Percentiles rank a stretch among this genome's conserved stretches.
Conservation (phyloP, 2,797 vertebrate genomes). For the Mionectes olivaceus region DNA sequence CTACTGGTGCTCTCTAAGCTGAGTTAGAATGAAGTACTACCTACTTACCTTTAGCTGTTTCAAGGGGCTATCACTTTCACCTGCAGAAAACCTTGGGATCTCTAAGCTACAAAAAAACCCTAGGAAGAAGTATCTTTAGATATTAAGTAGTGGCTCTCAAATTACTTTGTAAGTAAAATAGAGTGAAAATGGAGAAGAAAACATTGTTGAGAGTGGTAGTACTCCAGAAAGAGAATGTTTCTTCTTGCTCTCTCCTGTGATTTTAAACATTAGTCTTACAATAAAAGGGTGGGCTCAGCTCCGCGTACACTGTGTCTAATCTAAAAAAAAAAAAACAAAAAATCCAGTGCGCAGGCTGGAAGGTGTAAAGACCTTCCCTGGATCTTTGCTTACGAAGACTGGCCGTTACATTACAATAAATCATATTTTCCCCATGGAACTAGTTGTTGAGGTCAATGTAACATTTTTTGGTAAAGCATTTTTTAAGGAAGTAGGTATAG, state of each 20-base stretch:
- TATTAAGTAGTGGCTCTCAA: not conserved
- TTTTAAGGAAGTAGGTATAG: not conserved
- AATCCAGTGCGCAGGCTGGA: too few relatives aligned
- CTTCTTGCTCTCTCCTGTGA: not conserved
- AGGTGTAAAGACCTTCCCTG: too few relatives aligned
- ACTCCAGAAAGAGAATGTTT: not conserved
- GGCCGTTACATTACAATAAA: not conserved
- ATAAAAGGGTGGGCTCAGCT: not conserved
- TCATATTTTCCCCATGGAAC: rapidly evolving
- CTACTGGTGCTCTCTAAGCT: not conserved
- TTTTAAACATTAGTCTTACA: not conserved
- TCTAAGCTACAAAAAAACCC: not conserved
- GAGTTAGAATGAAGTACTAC: not conserved
- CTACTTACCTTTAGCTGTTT: not conserved
- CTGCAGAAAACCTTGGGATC: not conserved
- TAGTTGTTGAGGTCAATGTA: not conserved
- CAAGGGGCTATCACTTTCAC: not conserved
- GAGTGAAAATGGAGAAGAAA: not conserved
- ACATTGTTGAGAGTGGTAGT: not conserved
- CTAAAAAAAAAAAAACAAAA: too few relatives aligned
- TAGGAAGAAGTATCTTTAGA: not conserved
- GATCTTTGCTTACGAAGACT: too few relatives aligned
- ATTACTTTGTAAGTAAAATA: not conserved
- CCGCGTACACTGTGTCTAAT: too few relatives aligned
- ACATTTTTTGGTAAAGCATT: not conserved